Percentiles rank a stretch among this genome's conserved stretches.
phyloP scores from a whole-genome alignment of 2,113 vertebrate genomes.

The Pedetes capensis region DNA sequence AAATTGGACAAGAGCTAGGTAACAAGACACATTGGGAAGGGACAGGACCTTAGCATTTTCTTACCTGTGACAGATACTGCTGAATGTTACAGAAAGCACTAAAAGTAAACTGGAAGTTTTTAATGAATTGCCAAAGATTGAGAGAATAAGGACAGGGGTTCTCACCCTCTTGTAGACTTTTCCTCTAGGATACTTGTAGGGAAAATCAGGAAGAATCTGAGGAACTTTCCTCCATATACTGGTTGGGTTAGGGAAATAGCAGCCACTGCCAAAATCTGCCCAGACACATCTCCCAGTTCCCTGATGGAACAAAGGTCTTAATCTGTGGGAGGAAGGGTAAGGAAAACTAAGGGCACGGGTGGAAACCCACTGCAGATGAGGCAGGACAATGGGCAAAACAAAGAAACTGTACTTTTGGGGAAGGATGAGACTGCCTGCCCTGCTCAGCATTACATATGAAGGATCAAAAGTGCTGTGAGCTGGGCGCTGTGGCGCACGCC shows the following conservation, averaged over 20 bases:
- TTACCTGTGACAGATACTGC: neutral
- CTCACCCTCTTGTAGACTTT: neutral
- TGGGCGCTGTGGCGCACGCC: too few relatives aligned
- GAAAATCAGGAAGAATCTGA: neutral
- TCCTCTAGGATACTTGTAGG: neutral
- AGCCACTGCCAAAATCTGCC: neutral
- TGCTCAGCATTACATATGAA: neutral
- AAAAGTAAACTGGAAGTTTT: constrained; percentile 9
- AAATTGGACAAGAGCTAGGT: neutral
- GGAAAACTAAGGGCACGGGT: neutral
- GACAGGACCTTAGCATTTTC: neutral
- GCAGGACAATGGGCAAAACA: neutral
- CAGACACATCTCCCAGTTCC: neutral
- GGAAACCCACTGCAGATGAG: neutral
- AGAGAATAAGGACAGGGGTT: neutral
- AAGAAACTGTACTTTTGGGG: neutral
- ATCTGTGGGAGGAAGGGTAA: neutral
- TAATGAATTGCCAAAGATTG: neutral
- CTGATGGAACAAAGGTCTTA: neutral
- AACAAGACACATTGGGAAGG: neutral
- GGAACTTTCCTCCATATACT: neutral
- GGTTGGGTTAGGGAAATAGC: neutral
- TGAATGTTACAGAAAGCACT: neutral
- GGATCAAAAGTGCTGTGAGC: too few relatives aligned
- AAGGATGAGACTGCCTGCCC: neutral